A percentile compares a stretch with the other conserved stretches of the same genome.
phyloP scores from a whole-genome alignment of 2,113 vertebrate genomes.

The Scopus umbretta region DNA sequence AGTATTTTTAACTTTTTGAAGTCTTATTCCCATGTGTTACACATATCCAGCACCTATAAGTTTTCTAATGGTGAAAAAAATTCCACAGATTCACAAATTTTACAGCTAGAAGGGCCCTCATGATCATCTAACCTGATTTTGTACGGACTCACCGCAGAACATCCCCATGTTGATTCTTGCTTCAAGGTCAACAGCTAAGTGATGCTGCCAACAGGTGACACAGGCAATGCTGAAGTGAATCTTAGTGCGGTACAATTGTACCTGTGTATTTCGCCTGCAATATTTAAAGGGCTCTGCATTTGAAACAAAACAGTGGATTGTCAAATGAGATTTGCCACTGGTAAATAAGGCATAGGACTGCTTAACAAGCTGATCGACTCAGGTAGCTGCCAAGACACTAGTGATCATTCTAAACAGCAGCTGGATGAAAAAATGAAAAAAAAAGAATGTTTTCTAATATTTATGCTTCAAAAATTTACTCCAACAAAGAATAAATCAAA shows the following conservation, averaged over 20 bases:
- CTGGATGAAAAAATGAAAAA: neutral
- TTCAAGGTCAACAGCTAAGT: too few relatives aligned
- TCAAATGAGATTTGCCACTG: neutral
- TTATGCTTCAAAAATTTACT: neutral
- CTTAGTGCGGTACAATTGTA: neutral
- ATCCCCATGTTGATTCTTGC: neutral
- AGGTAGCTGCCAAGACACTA: neutral
- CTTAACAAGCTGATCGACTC: neutral
- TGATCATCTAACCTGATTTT: neutral
- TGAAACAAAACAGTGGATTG: neutral
- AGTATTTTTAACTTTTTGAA: neutral
- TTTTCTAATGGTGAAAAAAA: neutral
- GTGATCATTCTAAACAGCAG: neutral
- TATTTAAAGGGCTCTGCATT: neutral
- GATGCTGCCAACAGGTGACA: neutral
- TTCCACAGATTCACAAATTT: neutral
- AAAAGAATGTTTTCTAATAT: neutral
- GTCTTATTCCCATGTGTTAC: neutral
- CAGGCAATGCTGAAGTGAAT: neutral
- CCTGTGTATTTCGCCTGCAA: neutral
- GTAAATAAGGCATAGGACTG: neutral
- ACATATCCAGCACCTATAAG: fast-evolving
- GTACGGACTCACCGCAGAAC: neutral
- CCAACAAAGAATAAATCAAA: neutral
- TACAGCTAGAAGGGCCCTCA: neutral